phyloP scores from a whole-genome alignment of 2,888 invertebrate genomes.

The Himalopsyche tibetana region DNA sequence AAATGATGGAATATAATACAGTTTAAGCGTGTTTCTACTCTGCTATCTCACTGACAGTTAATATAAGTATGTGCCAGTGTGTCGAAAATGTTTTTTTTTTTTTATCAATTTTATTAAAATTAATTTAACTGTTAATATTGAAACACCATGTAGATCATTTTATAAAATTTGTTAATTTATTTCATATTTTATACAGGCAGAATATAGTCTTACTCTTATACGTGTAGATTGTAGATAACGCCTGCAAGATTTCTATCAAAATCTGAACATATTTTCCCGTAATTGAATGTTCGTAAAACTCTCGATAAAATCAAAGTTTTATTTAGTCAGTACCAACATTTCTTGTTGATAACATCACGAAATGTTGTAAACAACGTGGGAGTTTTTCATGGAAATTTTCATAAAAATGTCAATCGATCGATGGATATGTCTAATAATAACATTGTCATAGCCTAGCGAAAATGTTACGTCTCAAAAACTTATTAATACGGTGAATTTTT shows the following conservation, averaged over 20 bases:
- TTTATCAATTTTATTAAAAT: too few species aligned
- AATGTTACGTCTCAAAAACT: too few species aligned
- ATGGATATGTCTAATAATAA: neutral
- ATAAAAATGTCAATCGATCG: slow-evolving; percentile 14
- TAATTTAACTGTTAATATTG: too few species aligned
- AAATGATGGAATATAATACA: too few species aligned
- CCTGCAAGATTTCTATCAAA: neutral
- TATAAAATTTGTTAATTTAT: too few species aligned
- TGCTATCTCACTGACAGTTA: too few species aligned
- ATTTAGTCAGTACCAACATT: neutral
- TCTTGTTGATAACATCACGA: neutral
- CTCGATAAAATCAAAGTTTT: neutral
- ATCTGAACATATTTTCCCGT: neutral
- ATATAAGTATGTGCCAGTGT: too few species aligned
- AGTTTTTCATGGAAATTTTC: neutral
- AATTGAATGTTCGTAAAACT: slow-evolving; percentile 14
- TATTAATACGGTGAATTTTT: too few species aligned
- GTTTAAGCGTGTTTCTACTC: too few species aligned
- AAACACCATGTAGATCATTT: too few species aligned
- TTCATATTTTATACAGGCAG: neutral
- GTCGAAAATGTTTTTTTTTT: too few species aligned
- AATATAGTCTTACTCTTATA: neutral
- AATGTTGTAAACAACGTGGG: slow-evolving; percentile 2
- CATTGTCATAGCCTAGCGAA: too few species aligned
- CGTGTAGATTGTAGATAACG: neutral